Evolutionary conservation across 2,113 vertebrate species (phyloP).

Genomic region (Anoura caudifer): DNA sequence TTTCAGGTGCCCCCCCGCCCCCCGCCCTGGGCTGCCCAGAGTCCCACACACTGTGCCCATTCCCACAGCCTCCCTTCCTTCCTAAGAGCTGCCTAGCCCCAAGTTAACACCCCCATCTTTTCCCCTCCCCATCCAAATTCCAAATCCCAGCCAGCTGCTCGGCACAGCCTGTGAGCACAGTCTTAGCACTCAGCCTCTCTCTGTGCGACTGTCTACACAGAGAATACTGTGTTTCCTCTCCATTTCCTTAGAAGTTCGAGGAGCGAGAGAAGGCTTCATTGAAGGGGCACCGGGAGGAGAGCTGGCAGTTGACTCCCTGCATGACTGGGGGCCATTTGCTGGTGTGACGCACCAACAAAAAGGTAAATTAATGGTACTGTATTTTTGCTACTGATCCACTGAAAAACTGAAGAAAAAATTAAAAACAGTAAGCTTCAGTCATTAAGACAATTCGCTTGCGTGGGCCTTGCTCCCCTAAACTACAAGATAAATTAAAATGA

Average conservation of each 20-base stretch:
- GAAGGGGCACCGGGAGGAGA: background rate
- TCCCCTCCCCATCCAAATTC: background rate
- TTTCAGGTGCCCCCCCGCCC: background rate
- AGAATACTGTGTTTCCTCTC: background rate
- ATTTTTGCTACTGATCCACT: background rate
- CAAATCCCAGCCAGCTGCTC: background rate
- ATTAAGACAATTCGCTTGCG: background rate
- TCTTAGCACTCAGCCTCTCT: background rate
- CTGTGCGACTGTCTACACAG: background rate
- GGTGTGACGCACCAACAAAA: background rate
- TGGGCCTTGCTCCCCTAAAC: background rate
- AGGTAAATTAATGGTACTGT: background rate
- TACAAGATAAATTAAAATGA: slow-evolving; percentile 36
- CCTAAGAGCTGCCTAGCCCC: background rate
- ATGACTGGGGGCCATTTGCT: background rate
- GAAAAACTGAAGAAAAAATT: background rate
- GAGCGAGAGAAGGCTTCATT: background rate
- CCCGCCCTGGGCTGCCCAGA: background rate
- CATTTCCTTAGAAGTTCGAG: background rate
- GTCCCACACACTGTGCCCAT: background rate
- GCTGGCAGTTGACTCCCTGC: background rate
- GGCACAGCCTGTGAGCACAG: background rate
- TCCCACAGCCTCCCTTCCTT: background rate
- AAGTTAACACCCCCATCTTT: background rate
- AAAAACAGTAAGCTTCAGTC: slow-evolving; percentile 10